A percentile compares a stretch with the other conserved stretches of the same genome.
Conservation (phyloP, 2,797 vertebrate species). For the Pangasius macronema region DNA sequence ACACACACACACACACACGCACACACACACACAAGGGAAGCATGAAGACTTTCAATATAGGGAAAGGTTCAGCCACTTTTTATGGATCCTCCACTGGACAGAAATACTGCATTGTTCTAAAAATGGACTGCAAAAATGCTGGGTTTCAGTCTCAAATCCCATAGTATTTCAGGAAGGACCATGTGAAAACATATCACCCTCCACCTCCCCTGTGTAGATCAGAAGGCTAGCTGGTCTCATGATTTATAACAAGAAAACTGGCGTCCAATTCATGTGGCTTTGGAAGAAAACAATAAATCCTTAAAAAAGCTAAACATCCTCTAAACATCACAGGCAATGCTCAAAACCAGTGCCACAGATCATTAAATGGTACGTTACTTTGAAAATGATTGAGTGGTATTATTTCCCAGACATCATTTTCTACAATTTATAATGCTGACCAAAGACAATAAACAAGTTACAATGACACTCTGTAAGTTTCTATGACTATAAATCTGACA, state of each 20-base stretch:
- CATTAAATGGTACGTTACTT: conserved; percentile 18
- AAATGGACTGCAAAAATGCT: conserved; percentile 3
- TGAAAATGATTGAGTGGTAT: not conserved
- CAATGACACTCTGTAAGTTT: not conserved
- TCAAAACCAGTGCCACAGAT: conserved; percentile 28
- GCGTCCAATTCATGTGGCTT: conserved; percentile 49
- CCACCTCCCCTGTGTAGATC: conserved; percentile 32
- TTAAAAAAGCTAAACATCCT: conserved; percentile 49
- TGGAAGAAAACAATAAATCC: conserved; percentile 51
- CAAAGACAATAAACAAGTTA: not conserved
- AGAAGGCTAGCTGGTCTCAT: conserved; percentile 37
- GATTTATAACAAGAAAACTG: conserved; percentile 45
- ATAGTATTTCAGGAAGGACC: conserved; percentile 31
- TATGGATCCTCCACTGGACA: conserved; percentile 12
- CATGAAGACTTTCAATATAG: not conserved
- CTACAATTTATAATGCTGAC: not conserved
- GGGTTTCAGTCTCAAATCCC: conserved; percentile 27
- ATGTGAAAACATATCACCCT: conserved; percentile 37
- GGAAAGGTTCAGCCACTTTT: not conserved
- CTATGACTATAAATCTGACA: conserved; percentile 16
- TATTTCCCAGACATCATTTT: not conserved
- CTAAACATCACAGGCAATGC: conserved; percentile 32
- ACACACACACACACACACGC: not conserved
- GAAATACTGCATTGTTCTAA: conserved; percentile 11
- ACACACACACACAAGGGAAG: not conserved